Evolutionary conservation across 2,888 invertebrate genomes (phyloP).

Genomic region (Epinotia demarniana): DNA sequence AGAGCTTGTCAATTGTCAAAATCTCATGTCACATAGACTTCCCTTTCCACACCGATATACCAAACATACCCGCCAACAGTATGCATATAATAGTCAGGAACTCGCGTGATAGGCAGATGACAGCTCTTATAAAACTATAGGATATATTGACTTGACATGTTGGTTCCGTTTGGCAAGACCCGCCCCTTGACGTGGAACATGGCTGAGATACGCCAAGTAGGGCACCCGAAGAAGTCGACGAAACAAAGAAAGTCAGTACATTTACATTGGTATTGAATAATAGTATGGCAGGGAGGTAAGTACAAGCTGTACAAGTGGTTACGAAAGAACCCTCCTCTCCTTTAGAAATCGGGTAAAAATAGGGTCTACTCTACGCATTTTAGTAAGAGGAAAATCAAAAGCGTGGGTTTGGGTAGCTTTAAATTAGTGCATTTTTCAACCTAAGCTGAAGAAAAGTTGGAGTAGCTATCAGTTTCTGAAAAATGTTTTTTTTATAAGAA

Average conservation of each 20-base stretch:
- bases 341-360: too few relatives aligned
- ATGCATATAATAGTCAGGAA: conserved; percentile 51
- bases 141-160: conserved; percentile 5
- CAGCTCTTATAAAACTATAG: conserved; percentile 39
- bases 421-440: too few relatives aligned
- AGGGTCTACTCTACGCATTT: too few relatives aligned
- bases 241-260: neutral
- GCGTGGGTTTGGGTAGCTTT: too few relatives aligned
- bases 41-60: conserved; percentile 45
- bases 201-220: conserved; percentile 28
- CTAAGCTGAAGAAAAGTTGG: too few relatives aligned
- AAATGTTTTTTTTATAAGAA: too few relatives aligned
- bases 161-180: conserved; percentile 26
- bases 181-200: conserved; percentile 37
- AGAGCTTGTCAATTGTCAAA: conserved; percentile 24
- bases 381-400: too few relatives aligned
- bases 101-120: conserved; percentile 49
- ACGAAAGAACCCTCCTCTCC: too few relatives aligned
- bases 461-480: too few relatives aligned
- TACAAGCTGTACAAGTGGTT: too few relatives aligned
- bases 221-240: conserved; percentile 31
- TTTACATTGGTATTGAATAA: too few relatives aligned
- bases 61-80: conserved; percentile 49
- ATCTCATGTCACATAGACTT: conserved; percentile 22
- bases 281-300: too few relatives aligned